Evolutionary conservation across 2,113 vertebrate genomes (phyloP).

Genomic region (Herpetotheres cachinnans): DNA sequence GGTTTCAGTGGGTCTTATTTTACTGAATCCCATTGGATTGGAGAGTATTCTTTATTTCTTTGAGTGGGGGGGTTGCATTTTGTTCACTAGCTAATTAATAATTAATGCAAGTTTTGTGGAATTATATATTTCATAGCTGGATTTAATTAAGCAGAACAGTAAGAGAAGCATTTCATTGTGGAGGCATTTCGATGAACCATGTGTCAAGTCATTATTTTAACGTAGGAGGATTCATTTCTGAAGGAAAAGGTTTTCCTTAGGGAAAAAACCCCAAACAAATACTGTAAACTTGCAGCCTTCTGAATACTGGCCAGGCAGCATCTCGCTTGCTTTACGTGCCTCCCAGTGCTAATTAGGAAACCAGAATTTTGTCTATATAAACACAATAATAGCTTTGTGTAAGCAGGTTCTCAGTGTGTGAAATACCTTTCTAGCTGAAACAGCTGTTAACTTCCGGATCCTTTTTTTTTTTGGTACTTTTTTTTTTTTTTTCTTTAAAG

Average conservation of each 20-base stretch:
- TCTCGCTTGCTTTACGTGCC: not conserved
- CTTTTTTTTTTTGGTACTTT: not conserved
- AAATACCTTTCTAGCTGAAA: conserved; percentile 35
- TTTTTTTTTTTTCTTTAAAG: not conserved
- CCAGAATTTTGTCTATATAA: conserved; percentile 57
- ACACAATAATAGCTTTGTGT: conserved; percentile 42
- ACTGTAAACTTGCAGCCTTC: not conserved
- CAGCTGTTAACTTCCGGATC: conserved; percentile 35
- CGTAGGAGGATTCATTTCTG: conserved; percentile 49
- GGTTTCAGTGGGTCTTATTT: not conserved
- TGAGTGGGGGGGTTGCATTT: not conserved
- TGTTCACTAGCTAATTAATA: conserved; percentile 2
- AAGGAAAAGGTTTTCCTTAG: not conserved
- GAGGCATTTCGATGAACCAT: conserved; percentile 15
- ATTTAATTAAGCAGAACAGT: conserved; percentile 42
- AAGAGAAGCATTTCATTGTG: not conserved
- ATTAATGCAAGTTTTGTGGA: not conserved
- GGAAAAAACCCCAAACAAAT: not conserved
- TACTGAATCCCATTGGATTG: not conserved
- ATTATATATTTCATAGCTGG: not conserved
- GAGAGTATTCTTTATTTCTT: not conserved
- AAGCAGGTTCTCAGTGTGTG: conserved; percentile 15
- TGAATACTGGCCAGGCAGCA: conserved; percentile 34
- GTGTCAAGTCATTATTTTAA: not conserved
- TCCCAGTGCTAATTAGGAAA: conserved; percentile 57